phyloP scores from a whole-genome alignment of 2,797 vertebrate genomes.

The Steatocranus sp. region DNA sequence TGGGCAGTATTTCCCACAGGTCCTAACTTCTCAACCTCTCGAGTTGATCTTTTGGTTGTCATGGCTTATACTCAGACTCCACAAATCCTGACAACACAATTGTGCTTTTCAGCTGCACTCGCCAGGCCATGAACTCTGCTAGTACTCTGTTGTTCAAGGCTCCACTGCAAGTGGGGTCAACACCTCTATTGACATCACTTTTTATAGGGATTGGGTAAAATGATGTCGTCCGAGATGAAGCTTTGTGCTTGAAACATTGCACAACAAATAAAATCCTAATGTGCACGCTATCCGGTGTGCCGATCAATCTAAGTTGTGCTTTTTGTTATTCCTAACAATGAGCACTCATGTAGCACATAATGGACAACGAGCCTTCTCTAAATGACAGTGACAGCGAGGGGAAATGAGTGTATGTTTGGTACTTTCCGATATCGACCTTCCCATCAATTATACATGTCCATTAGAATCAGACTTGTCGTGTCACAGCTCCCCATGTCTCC shows the following conservation, averaged over 20 bases:
- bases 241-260: neutral
- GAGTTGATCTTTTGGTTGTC: slow-evolving; percentile 7
- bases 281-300: neutral
- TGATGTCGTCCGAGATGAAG: neutral
- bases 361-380: neutral
- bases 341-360: neutral
- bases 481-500: slow-evolving; percentile 3
- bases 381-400: slow-evolving; percentile 1
- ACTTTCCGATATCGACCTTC: neutral
- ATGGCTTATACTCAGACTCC: slow-evolving; percentile 25
- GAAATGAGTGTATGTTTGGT: neutral
- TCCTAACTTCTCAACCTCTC: neutral
- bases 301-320: neutral
- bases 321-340: neutral
- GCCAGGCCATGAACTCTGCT: neutral
- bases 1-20: neutral
- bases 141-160: neutral
- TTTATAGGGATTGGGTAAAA: neutral
- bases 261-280: neutral
- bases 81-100: slow-evolving; percentile 6
- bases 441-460: slow-evolving; percentile 60
- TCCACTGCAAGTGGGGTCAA: neutral
- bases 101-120: neutral
- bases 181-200: neutral
- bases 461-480: slow-evolving; percentile 51